Base-by-base conservation (phyloP, 2,113 vertebrate genomes). In the Gobius niger region DNA sequence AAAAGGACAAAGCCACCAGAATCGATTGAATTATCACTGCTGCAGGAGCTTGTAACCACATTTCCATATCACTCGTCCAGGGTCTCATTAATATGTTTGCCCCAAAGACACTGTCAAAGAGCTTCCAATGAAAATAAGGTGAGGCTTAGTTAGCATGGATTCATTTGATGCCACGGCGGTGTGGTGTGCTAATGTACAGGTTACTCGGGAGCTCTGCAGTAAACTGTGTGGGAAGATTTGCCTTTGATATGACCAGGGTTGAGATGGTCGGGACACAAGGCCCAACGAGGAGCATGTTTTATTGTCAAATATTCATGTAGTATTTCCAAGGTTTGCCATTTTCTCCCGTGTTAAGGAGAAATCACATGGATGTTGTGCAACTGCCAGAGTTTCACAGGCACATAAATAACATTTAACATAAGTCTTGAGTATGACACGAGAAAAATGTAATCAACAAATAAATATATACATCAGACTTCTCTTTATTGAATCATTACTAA, bases 21-120 rank as follows among this genome's bases (percentile, higher is more conserved):
- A 80, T 84, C 66, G 77, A 85, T 84, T 82, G 60, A 67, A 72
- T 83, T 83, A 80, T 82, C 76, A 53, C 46, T 44, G 75, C 64
- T 14, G 71, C 47, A 1, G 8, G 9, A 64, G 70, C 15, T 42
- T 7, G 44, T 50, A 50, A 50, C 47, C 47, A 50, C 34, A 60
- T 60, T 60, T 42, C 7, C 57, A 60, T 60, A 59, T 59, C 56
- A 59, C 34, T 41, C 15, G 40, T 42, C 41, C 57, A 60, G 40
- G 66, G 65, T 70, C 65, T 44, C 54, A 60, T 60, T 60, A 60
- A n/a, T 40, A 60, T 19, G 64, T 63, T 68, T 47, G 67, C 41
- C 69, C 57, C 41, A 65, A 56, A 80, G 64, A 78, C 69, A 74
- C 76, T 52, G 54, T 68, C 70, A 53, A 50, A 34, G 40, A 42